A percentile compares a stretch with the other conserved stretches of the same genome.
phyloP scores from a whole-genome alignment of 1,140 invertebrate species.

The Drusus annulatus region DNA sequence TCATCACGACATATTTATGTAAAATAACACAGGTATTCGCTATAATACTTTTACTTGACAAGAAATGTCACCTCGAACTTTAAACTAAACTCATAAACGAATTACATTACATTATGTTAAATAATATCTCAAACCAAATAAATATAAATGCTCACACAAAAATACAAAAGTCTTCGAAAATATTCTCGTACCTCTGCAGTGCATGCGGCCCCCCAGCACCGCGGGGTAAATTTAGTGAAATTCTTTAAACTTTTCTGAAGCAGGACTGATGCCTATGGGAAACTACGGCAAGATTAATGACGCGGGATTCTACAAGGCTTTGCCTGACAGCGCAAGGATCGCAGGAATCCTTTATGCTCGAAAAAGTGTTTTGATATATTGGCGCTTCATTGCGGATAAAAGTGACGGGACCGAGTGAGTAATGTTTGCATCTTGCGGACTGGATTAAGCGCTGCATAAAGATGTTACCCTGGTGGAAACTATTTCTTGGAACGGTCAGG shows the following conservation, averaged over 20 bases:
- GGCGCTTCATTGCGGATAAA: conserved; percentile 40
- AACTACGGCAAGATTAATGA: conserved; percentile 55
- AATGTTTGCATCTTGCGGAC: conserved; percentile 1
- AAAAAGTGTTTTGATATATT: conserved; percentile 47
- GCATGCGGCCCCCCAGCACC: background rate
- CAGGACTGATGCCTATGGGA: conserved; percentile 41
- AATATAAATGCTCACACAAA: too few relatives aligned
- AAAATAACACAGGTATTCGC: too few relatives aligned
- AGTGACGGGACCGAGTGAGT: conserved; percentile 26
- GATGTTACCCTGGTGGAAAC: too few relatives aligned
- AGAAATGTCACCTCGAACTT: too few relatives aligned
- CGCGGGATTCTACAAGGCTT: conserved; percentile 41
- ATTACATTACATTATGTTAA: too few relatives aligned
- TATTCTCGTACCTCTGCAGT: too few relatives aligned
- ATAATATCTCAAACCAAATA: too few relatives aligned
- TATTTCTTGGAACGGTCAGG: too few relatives aligned
- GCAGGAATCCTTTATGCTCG: conserved; percentile 30
- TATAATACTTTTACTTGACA: too few relatives aligned
- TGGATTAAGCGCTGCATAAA: background rate
- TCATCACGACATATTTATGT: too few relatives aligned
- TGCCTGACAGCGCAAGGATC: conserved; percentile 46
- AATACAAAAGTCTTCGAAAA: too few relatives aligned
- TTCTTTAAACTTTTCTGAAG: conserved; percentile 41
- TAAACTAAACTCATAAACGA: too few relatives aligned
- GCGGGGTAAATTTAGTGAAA: background rate